Conservation (phyloP, 2,888 invertebrate species). For the Lithophane semibrunnea region DNA sequence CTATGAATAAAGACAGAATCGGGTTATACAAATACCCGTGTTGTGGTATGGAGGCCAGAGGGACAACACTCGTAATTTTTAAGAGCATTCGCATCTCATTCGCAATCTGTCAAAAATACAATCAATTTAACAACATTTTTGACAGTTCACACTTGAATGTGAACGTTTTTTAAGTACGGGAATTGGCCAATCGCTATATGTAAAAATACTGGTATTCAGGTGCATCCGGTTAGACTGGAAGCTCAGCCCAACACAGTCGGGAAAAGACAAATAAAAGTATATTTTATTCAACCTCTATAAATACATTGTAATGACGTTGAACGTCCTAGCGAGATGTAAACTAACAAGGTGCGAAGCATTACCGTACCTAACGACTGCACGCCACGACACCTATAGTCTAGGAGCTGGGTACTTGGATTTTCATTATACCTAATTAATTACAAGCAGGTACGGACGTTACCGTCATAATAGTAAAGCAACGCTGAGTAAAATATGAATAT, state of each 20-base stretch:
- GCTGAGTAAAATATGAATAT: no score
- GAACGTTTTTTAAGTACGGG: no score
- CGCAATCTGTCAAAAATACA: no score
- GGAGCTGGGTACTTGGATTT: conserved; percentile 7
- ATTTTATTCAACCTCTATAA: conserved; percentile 25
- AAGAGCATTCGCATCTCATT: no score
- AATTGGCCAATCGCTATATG: background rate
- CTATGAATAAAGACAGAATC: background rate
- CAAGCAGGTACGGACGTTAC: no score
- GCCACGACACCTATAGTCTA: conserved; percentile 37
- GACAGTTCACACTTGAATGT: no score
- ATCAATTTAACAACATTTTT: no score
- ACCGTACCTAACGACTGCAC: conserved; percentile 37
- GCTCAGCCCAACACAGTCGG: background rate
- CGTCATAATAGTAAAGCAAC: no score
- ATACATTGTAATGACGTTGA: conserved; percentile 29
- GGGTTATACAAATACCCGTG: no score
- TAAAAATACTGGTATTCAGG: background rate
- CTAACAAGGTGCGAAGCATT: conserved; percentile 56
- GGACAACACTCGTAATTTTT: no score
- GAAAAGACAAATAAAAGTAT: background rate
- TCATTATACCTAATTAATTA: background rate
- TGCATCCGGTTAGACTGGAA: background rate
- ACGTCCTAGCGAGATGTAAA: conserved; percentile 46
- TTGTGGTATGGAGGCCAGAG: background rate